phyloP scores from a whole-genome alignment of 1,140 invertebrate genomes.

The Aphelinus certus region DNA sequence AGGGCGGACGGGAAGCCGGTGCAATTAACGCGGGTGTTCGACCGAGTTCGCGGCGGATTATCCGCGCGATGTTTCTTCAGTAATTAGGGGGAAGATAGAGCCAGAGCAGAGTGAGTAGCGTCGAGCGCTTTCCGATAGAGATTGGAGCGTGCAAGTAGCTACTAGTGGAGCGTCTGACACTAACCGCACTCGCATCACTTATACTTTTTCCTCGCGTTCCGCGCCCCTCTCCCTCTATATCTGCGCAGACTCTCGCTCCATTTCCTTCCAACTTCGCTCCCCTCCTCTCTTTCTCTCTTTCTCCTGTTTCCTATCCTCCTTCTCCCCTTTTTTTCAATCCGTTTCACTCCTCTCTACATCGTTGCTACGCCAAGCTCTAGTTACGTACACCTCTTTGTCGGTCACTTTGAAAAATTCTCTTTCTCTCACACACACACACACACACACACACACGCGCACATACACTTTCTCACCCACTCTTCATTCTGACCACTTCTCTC shows the following conservation, averaged over 20 bases:
- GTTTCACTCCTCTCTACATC: no score
- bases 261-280: background rate
- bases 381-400: constrained; percentile 19
- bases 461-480: no score
- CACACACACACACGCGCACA: no score
- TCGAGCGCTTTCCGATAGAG: constrained; percentile 20
- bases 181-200: constrained; percentile 21
- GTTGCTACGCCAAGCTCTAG: background rate
- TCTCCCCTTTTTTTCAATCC: no score
- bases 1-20: background rate
- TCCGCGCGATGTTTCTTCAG: constrained; percentile 39
- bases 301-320: background rate
- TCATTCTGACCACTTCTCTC: no score
- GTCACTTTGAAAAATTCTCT: constrained; percentile 4
- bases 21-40: constrained; percentile 19
- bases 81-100: constrained; percentile 39
- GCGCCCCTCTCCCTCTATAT: background rate
- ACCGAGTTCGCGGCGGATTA: constrained; percentile 26
- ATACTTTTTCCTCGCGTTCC: background rate
- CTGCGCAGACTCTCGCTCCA: background rate
- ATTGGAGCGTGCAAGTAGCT: background rate
- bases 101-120: background rate
- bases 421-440: background rate
- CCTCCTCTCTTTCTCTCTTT: background rate
- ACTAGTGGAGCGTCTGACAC: background rate